Base-by-base conservation (phyloP, 2,113 vertebrate genomes). In the Coregonus clupeaformis region DNA sequence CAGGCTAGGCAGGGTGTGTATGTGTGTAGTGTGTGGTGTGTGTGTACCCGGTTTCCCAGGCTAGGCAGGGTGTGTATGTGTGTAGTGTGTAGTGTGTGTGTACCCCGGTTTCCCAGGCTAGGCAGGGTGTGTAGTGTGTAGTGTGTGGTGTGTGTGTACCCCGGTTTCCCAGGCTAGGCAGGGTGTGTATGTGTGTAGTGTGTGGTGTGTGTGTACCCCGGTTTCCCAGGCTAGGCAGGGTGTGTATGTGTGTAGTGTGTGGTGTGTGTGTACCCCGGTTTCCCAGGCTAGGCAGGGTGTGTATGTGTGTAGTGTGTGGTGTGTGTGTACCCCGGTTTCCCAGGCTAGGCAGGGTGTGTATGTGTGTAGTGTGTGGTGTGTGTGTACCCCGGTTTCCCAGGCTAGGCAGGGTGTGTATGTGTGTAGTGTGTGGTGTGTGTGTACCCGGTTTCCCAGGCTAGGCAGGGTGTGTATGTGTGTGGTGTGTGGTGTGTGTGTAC, bases 211-310 rank as follows among this genome's bases (percentile, higher is more conserved):
- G n/a, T n/a, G 86, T 90, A 89, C 81, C 86, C 88, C 27, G 94
- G 94, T 95, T 98, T 97, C 95, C 96, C 96, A 96, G 95, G 95
- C 96, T 92, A 97, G 92, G 95, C 92, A 80, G 95, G 96, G 96
- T 86, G 77, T 82, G 85, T 88, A 86, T 89, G 78, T 87, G 55
- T 72, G n/a, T n/a, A n/a, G n/a, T n/a, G n/a, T n/a, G n/a, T n/a
- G n/a, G n/a, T n/a, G n/a, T n/a, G n/a, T n/a, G n/a, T n/a, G 86
- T 90, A 89, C 81, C 86, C 88, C 27, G 94, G 94, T 95, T 98
- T 97, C 95, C 96, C 96, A 96, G 95, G 95, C 96, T 92, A 97
- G 92, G 95, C 92, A 80, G 95, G 96, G 96, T 86, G 77, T 82
- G 85, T 88, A 86, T 89, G 78, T 87, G 55, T 72, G n/a, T n/a